Percentiles rank a stretch among this genome's conserved stretches.
Evolutionary conservation across 1,140 invertebrate genomes (phyloP).

Genomic region (Papilio dardanus): DNA sequence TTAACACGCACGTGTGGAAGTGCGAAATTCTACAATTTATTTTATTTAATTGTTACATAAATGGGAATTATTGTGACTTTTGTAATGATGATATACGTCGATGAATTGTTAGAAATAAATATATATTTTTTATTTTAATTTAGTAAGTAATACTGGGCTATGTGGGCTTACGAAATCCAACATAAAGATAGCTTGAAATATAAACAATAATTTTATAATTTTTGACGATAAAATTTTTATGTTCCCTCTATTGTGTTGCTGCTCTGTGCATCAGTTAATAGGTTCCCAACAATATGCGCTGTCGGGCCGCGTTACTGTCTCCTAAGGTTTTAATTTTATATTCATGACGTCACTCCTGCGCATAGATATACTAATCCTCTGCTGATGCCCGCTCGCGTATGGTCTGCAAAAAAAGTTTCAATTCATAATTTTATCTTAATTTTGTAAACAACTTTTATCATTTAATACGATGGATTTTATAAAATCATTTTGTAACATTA

Average conservation of each 20-base stretch:
- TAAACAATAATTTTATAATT: background rate
- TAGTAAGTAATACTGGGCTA: background rate
- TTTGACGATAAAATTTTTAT: conserved; percentile 30
- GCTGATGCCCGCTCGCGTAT: conserved; percentile 49
- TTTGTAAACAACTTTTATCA: background rate
- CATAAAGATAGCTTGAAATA: no score
- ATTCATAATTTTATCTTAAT: background rate
- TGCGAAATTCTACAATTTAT: conserved; percentile 10
- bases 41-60: conserved; percentile 13
- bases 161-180: no score
- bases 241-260: conserved; percentile 22
- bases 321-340: conserved; percentile 74
- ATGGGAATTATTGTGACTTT: conserved; percentile 5
- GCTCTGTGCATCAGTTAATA: conserved; percentile 56
- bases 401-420: conserved; percentile 52
- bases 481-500: background rate
- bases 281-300: conserved; percentile 66
- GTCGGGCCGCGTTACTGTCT: conserved; percentile 71
- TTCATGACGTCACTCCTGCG: conserved; percentile 70
- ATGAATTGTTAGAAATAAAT: background rate
- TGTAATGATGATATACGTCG: conserved; percentile 24
- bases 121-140: background rate
- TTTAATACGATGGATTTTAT: background rate
- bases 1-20: conserved; percentile 42
- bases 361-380: conserved; percentile 61